Conservation (phyloP, 2,888 invertebrate genomes). For the Drosophila limbata region DNA sequence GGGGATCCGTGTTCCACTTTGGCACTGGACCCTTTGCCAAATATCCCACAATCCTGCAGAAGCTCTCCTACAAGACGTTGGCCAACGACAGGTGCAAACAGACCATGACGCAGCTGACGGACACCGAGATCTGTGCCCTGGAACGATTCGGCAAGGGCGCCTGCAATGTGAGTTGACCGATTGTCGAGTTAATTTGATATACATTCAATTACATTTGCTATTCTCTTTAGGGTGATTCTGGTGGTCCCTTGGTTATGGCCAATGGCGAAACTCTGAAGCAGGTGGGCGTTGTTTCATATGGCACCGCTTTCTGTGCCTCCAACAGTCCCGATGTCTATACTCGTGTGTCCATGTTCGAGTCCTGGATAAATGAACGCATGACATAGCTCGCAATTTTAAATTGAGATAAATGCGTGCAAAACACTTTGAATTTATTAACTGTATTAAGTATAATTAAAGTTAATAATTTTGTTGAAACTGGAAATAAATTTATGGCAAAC, state of each 20-base stretch:
- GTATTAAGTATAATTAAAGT: too few species aligned
- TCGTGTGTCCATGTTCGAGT: slow-evolving; percentile 83
- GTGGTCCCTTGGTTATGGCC: slow-evolving; percentile 84
- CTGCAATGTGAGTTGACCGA: slow-evolving; percentile 81
- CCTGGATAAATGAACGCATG: slow-evolving; percentile 82
- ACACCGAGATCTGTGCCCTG: slow-evolving; percentile 84
- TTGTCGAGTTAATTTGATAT: neutral
- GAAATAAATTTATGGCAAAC: too few species aligned
- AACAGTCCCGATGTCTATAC: slow-evolving; percentile 84
- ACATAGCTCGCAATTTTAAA: slow-evolving; percentile 21
- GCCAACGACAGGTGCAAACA: slow-evolving; percentile 79
- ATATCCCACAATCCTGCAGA: slow-evolving; percentile 81
- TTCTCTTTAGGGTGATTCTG: slow-evolving; percentile 83
- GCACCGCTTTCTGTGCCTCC: slow-evolving; percentile 83
- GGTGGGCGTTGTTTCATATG: slow-evolving; percentile 85
- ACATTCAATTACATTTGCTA: neutral
- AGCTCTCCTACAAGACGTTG: slow-evolving; percentile 79
- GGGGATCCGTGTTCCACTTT: slow-evolving; percentile 83
- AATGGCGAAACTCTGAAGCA: slow-evolving; percentile 77
- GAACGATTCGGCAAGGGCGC: slow-evolving; percentile 84
- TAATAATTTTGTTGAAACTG: too few species aligned
- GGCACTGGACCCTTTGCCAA: slow-evolving; percentile 81
- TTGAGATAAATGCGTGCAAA: too few species aligned
- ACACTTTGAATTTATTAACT: too few species aligned
- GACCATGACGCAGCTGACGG: slow-evolving; percentile 79